These are phyloP conservation scores for Pseudomyrmex cubaensis DNA, from an alignment of 1,140 invertebrate species.

Conservation along the genomic window DNA sequence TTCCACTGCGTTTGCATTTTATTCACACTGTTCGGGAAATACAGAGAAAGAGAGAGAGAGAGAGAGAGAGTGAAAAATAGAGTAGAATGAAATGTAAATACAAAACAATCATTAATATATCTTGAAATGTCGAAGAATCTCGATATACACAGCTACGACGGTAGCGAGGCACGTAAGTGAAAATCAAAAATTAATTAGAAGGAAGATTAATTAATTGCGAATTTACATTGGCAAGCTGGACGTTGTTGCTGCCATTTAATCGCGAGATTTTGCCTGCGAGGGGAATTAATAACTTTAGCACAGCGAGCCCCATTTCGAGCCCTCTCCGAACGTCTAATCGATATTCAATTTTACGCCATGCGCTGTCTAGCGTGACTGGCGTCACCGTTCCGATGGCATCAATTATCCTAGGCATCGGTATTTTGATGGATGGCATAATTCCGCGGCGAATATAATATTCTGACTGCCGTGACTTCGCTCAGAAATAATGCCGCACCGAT, in stretches of 20 bases:
- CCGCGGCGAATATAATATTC: slow-evolving; percentile 73
- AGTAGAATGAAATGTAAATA: neutral
- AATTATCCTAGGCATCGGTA: slow-evolving; percentile 76
- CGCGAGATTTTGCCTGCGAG: slow-evolving; percentile 65
- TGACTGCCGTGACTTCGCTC: slow-evolving; percentile 58
- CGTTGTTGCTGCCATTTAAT: slow-evolving; percentile 69
- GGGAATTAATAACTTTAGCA: slow-evolving; percentile 73
- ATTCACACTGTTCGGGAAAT: neutral
- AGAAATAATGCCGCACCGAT: slow-evolving; percentile 69
- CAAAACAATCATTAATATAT: neutral
- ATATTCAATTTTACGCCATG: slow-evolving; percentile 77
- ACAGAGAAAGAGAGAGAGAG: neutral
- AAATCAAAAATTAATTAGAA: slow-evolving; percentile 58
- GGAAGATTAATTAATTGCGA: slow-evolving; percentile 62
- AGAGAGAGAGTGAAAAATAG: no score
- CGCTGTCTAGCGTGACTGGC: slow-evolving; percentile 76
- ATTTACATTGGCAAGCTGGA: slow-evolving; percentile 57
- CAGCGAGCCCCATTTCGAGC: slow-evolving; percentile 59
- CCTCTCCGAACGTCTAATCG: slow-evolving; percentile 73
- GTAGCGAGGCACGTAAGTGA: neutral
- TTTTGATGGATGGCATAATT: slow-evolving; percentile 77
- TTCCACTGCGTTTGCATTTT: slow-evolving; percentile 4
- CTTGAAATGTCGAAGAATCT: neutral
- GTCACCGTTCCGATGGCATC: slow-evolving; percentile 74
- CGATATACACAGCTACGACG: neutral